Conservation (phyloP, 53 echinoderm and acorn worm genomes). For the Holothuria leucospilota region DNA sequence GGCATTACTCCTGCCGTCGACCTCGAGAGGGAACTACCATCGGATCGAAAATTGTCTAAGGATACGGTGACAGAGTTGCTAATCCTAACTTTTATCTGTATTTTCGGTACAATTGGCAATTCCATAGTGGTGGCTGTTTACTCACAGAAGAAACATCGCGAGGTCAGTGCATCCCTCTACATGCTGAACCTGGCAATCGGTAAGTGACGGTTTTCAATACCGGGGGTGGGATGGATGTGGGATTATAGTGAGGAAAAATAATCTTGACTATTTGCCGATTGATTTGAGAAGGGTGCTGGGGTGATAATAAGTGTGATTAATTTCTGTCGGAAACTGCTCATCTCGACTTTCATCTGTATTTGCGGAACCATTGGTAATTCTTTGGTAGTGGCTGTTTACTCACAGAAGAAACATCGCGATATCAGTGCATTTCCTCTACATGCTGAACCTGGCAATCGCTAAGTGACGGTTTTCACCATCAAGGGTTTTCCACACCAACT, state of each 20-base stretch:
- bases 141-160: slow-evolving; percentile 29
- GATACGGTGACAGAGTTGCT: not conserved
- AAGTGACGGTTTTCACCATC: slow-evolving; percentile 1
- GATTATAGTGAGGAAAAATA: too few species aligned
- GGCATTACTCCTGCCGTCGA: not conserved
- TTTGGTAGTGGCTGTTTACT: slow-evolving; percentile 64
- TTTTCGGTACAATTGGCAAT: slow-evolving; percentile 72
- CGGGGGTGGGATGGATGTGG: too few species aligned
- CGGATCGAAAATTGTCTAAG: not conserved
- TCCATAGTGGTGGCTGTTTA: slow-evolving; percentile 67
- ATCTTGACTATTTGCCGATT: too few species aligned
- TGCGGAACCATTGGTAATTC: slow-evolving; percentile 70
- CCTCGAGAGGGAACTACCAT: not conserved
- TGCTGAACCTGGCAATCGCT: slow-evolving; percentile 80
- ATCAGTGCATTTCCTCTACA: slow-evolving; percentile 73
- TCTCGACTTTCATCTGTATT: slow-evolving; percentile 44
- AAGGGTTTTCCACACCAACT: too few species aligned
- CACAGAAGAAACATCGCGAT: slow-evolving; percentile 27
- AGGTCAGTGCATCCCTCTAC: slow-evolving; percentile 69
- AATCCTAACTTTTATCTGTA: slow-evolving; percentile 38
- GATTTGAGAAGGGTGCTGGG: too few species aligned
- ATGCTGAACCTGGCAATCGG: slow-evolving; percentile 80
- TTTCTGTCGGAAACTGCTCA: not conserved
- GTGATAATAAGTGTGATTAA: too few species aligned
- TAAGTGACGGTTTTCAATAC: slow-evolving; percentile 45